A percentile compares a stretch with the other conserved stretches of the same genome.
Evolutionary conservation across 1,140 invertebrate species (phyloP).

Genomic region (Trinorchestia longiramus): DNA sequence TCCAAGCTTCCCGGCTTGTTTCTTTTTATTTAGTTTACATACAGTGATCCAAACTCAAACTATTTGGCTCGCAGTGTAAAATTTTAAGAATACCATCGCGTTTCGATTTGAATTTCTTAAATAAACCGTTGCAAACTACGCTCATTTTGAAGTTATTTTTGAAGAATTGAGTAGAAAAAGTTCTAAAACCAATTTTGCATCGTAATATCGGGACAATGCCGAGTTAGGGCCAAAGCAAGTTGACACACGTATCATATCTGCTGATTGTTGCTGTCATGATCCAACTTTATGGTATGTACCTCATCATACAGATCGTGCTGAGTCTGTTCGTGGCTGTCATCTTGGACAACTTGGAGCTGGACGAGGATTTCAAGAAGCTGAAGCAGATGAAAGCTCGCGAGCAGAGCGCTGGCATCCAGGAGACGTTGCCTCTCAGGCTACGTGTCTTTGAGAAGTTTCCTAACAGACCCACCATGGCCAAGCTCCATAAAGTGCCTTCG

Average conservation of each 20-base stretch:
- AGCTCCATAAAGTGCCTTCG: conserved; percentile 92
- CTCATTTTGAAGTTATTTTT: background rate
- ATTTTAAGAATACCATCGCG: background rate
- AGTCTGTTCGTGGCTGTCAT: conserved; percentile 99
- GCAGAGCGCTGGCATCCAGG: conserved; percentile 95
- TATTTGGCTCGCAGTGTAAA: background rate
- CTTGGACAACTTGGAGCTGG: conserved; percentile 98
- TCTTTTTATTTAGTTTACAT: background rate
- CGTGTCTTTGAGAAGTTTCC: conserved; percentile 99
- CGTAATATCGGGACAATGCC: background rate
- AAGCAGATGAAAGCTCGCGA: conserved; percentile 97
- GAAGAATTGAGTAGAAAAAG: background rate
- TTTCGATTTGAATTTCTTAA: background rate
- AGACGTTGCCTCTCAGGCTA: conserved; percentile 92
- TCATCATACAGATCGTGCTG: conserved; percentile 88
- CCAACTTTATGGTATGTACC: background rate
- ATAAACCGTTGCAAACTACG: background rate
- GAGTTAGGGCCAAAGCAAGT: background rate
- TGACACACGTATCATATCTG: background rate
- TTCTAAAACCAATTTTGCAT: background rate
- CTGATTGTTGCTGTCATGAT: background rate
- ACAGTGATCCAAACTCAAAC: background rate
- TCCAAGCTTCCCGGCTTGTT: background rate
- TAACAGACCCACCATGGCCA: conserved; percentile 98
- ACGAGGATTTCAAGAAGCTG: conserved; percentile 99